phyloP scores from a whole-genome alignment of 2,797 vertebrate genomes.

The Poeciliopsis gracilis region DNA sequence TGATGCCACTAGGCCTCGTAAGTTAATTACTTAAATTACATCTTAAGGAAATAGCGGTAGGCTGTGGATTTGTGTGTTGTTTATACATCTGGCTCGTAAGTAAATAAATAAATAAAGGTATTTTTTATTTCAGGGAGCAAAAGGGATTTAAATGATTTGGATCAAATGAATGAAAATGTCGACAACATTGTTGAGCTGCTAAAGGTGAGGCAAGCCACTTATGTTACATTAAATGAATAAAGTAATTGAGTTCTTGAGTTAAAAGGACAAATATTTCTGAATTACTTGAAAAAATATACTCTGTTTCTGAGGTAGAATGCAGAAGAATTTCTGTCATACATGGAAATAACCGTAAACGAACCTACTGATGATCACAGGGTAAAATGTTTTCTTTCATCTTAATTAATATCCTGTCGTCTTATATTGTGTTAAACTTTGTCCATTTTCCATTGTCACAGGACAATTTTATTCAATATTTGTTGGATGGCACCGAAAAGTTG shows the following conservation, averaged over 20 bases:
- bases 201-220: conserved; percentile 35
- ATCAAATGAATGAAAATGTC: not conserved
- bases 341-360: conserved; percentile 42
- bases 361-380: conserved; percentile 37
- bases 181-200: fast-evolving
- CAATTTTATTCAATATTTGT: conserved; percentile 29
- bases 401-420: not conserved
- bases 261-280: conserved; percentile 1
- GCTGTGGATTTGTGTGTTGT: not conserved
- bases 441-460: conserved; percentile 41
- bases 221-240: not conserved
- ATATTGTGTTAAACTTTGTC: not conserved
- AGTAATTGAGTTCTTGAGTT: not conserved
- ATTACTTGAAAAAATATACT: not conserved
- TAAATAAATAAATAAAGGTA: not conserved
- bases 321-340: conserved; percentile 3
- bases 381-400: conserved; percentile 4
- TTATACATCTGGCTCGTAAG: not conserved
- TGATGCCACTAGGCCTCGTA: conserved; percentile 41
- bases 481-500: not conserved
- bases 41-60: not conserved
- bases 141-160: fast-evolving
- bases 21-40: conserved; percentile 29
- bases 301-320: conserved; percentile 49
- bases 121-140: conserved; percentile 51